Evolutionary conservation across 2,797 vertebrate genomes (phyloP).

Genomic region (Pipistrellus pygmaeus): DNA sequence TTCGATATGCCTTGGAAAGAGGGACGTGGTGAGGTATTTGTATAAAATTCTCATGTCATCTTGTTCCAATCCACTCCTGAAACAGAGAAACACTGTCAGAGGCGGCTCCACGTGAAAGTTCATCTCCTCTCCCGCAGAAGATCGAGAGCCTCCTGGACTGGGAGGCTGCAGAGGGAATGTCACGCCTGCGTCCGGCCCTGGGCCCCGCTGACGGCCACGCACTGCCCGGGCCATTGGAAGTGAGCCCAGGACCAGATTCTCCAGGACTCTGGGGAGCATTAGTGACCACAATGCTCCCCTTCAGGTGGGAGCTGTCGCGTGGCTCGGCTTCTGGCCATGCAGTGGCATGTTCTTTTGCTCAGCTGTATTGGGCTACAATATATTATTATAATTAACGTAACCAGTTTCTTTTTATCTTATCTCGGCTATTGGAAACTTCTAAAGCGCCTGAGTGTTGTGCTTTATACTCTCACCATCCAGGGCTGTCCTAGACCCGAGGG

Average conservation of each 20-base stretch:
- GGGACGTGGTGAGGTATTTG: conserved; percentile 98
- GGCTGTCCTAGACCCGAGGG: not conserved
- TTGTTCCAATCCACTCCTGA: conserved; percentile 98
- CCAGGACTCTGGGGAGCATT: not conserved
- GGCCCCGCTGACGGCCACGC: not conserved
- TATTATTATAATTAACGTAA: not conserved
- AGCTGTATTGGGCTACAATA: not conserved
- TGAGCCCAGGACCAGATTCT: not conserved
- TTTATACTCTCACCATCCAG: not conserved
- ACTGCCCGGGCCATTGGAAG: not conserved
- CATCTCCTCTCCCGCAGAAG: not conserved
- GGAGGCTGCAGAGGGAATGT: not conserved
- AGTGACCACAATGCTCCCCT: not conserved
- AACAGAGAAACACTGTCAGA: conserved; percentile 42
- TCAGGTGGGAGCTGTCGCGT: not conserved
- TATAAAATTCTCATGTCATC: conserved; percentile 99
- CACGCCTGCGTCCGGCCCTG: not conserved
- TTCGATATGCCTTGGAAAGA: conserved; percentile 97
- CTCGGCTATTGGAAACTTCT: not conserved
- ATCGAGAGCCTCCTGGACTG: not conserved
- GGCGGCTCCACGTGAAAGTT: not conserved
- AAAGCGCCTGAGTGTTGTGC: not conserved
- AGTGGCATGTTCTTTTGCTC: not conserved
- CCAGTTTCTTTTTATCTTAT: not conserved
- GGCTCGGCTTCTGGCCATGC: too few relatives aligned